Base-by-base conservation (phyloP, 2,888 invertebrate species). In the Desoria tigrina region DNA sequence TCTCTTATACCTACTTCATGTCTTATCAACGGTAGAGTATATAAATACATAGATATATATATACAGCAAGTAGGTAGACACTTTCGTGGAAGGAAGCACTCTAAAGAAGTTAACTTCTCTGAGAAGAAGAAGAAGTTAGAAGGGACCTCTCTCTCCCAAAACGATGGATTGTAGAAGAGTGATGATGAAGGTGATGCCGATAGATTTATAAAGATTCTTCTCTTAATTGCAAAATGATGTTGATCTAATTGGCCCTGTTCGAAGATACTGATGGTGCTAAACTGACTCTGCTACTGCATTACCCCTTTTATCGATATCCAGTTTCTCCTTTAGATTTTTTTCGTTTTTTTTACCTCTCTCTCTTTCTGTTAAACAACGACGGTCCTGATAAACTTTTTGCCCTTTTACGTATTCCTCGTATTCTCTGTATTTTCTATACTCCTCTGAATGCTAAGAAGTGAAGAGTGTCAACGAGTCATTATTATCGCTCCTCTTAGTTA, bases 151-250 rank as follows among this genome's bases (percentile, higher is more conserved):
- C 18, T 45, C 7, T 16, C n/a, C 21, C 45, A 45, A 45, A 45
- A 45, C 7, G n/a, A 45, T 9, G 45, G 45, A 45, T 4, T 18
- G 45, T 16, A 45, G 4, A 18, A 9, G 16, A 18, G 45, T 4
- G n/a, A 45, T 45, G 45, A 45, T 45, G 45, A 45, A 45, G 45
- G 45, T 45, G 45, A 45, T 45, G 45, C 45, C 45, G 45, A 45
- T 45, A 42, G 49, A 54, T 42, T 56, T 39, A 55, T 50, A 42
- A 54, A 69, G 69, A 72, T 69, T 72, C 69, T 65, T 61, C 66
- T 61, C 70, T 74, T 75, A 75, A 75, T 75, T 75, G 75, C 75
- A 72, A 75, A 75, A 74, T 73, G 73, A 69, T 75, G 75, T 75
- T 66, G 66, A 73, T 75, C 74, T 75, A 75, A 75, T 75, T 75